phyloP scores from a whole-genome alignment of 1,140 invertebrate species.

The Gryon sp. region DNA sequence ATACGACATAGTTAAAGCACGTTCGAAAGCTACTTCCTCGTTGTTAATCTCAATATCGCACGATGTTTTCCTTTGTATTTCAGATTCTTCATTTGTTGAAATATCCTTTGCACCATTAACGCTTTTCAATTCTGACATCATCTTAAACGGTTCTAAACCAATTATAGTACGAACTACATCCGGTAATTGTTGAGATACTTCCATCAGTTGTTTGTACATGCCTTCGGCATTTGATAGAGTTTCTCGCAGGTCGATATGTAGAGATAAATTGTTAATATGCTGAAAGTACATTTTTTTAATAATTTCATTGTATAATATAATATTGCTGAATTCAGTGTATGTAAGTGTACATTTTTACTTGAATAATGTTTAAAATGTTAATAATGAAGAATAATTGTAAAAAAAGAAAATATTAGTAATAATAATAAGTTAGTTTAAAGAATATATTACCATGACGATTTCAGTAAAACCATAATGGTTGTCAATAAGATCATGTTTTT shows the following conservation, averaged over 20 bases:
- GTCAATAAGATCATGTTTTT: slow-evolving; percentile 91
- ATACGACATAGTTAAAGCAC: slow-evolving; percentile 72
- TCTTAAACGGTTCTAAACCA: slow-evolving; percentile 80
- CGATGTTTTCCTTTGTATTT: slow-evolving; percentile 19
- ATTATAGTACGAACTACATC: slow-evolving; percentile 85
- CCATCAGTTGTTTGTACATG: slow-evolving; percentile 91
- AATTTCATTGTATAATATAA: too few species aligned
- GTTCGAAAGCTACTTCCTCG: slow-evolving; percentile 74
- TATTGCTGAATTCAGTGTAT: too few species aligned
- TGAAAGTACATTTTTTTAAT: too few species aligned
- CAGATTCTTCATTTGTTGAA: slow-evolving; percentile 12
- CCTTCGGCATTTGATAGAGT: slow-evolving; percentile 92
- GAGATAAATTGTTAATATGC: slow-evolving; percentile 96
- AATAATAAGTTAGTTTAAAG: too few species aligned
- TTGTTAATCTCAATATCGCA: slow-evolving; percentile 69
- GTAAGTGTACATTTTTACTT: too few species aligned
- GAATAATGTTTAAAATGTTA: too few species aligned
- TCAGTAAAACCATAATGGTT: slow-evolving; percentile 95
- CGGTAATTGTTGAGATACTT: slow-evolving; percentile 83
- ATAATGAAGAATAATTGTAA: background rate
- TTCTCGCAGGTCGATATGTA: slow-evolving; percentile 88
- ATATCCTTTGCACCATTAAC: slow-evolving; percentile 55
- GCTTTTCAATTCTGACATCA: slow-evolving; percentile 45
- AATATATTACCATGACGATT: slow-evolving; percentile 84
- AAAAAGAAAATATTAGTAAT: slow-evolving; percentile 2